phyloP scores from a whole-genome alignment of 64 coral and sea anemone species.

The Actinia tenebrosa region DNA sequence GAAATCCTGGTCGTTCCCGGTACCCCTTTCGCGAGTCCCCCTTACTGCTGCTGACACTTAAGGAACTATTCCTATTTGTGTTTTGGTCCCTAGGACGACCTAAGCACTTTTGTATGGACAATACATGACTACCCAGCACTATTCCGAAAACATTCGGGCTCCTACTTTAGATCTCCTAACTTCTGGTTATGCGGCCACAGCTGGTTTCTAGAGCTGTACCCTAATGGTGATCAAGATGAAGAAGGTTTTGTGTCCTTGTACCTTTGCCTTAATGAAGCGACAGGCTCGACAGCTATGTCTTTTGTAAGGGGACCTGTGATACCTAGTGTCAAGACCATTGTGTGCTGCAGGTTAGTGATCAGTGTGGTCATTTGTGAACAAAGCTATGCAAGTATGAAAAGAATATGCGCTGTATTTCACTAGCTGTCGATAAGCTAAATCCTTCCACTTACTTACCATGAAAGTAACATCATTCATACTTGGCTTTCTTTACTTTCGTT shows the following conservation, averaged over 20 bases:
- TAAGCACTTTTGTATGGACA: not conserved
- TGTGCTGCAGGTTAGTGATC: not conserved
- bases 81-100: not conserved
- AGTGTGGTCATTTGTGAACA: not conserved
- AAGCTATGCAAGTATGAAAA: too few species aligned
- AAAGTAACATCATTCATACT: too few species aligned
- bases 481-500: too few species aligned
- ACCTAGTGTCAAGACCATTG: not conserved
- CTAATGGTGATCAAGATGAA: not conserved
- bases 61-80: too few species aligned
- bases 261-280: not conserved
- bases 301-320: not conserved
- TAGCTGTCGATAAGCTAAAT: too few species aligned
- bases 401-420: too few species aligned
- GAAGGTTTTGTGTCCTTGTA: constrained; percentile 1
- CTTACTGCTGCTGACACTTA: too few species aligned
- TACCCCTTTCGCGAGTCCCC: too few species aligned
- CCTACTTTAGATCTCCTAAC: not conserved
- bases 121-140: not conserved
- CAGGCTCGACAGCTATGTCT: not conserved
- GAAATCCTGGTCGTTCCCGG: too few species aligned
- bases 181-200: not conserved
- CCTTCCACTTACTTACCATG: too few species aligned
- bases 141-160: not conserved
- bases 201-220: not conserved